Evolutionary conservation across 2,888 invertebrate species (phyloP).

Genomic region (Chloromyia formosa): DNA sequence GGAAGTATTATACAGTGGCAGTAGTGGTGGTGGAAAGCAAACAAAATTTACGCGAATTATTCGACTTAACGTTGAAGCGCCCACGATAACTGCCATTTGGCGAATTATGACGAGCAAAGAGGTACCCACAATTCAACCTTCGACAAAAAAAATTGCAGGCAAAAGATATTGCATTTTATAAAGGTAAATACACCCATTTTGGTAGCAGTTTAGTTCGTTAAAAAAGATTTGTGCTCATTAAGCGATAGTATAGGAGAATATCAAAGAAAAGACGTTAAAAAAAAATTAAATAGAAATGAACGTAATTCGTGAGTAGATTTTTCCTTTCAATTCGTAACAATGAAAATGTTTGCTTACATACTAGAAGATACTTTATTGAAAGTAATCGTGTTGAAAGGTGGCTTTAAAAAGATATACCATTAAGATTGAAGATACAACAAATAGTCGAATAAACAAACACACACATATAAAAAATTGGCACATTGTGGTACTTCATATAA

Average conservation of each 20-base stretch:
- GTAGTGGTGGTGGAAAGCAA: neutral
- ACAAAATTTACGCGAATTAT: neutral
- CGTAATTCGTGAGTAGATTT: no score
- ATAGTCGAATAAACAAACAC: no score
- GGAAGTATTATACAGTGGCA: slow-evolving; percentile 1
- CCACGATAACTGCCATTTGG: no score
- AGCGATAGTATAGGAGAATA: neutral
- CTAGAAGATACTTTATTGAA: slow-evolving; percentile 26
- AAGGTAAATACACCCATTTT: neutral
- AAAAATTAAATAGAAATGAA: neutral
- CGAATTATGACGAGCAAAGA: no score
- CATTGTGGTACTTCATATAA: neutral
- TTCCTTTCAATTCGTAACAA: neutral
- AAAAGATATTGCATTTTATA: neutral
- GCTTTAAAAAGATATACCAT: neutral
- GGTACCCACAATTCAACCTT: neutral
- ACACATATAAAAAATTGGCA: no score
- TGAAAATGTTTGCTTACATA: slow-evolving; percentile 4
- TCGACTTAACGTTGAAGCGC: neutral
- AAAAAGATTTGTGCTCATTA: slow-evolving; percentile 16
- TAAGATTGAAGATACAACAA: neutral
- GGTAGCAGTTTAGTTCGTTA: neutral
- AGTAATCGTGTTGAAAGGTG: slow-evolving; percentile 10
- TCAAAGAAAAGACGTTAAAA: neutral
- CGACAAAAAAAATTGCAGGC: neutral